Conservation (phyloP, 2,888 invertebrate species). For the Melieria omissa region DNA sequence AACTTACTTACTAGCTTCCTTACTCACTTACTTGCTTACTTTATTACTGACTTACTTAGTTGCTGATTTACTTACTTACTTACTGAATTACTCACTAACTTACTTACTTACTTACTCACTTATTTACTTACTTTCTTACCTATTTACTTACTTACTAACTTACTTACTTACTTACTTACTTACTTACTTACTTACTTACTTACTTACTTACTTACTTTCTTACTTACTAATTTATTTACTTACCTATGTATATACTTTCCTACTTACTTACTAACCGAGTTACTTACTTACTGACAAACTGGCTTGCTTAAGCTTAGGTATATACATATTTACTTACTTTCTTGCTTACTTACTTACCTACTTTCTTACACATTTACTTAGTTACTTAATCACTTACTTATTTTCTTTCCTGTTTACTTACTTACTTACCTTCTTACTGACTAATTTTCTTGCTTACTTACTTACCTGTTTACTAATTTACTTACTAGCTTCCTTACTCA, state of each 20-base stretch:
- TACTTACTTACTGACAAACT: neutral
- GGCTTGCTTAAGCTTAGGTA: too few relatives aligned
- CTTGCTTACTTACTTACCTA: too few relatives aligned
- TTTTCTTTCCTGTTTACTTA: too few relatives aligned
- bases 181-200: neutral
- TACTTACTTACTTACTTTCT: too few relatives aligned
- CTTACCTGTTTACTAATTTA: too few relatives aligned
- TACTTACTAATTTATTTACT: too few relatives aligned
- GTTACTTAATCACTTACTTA: neutral
- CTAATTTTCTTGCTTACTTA: too few relatives aligned
- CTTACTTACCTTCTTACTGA: neutral
- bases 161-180: neutral
- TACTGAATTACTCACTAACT: conserved; percentile 9
- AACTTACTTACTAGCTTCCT: conserved; percentile 4
- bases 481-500: too few relatives aligned
- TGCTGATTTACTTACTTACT: conserved; percentile 3
- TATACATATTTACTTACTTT: too few relatives aligned
- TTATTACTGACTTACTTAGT: conserved; percentile 7
- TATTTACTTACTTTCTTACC: conserved; percentile 12
- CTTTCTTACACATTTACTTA: neutral
- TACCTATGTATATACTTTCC: too few relatives aligned
- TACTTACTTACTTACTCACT: conserved; percentile 17
- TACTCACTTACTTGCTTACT: conserved; percentile 9
- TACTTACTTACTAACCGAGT: too few relatives aligned
- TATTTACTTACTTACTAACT: neutral